Base-by-base conservation (phyloP, 2,888 invertebrate genomes). In the Megamerina dolium region DNA sequence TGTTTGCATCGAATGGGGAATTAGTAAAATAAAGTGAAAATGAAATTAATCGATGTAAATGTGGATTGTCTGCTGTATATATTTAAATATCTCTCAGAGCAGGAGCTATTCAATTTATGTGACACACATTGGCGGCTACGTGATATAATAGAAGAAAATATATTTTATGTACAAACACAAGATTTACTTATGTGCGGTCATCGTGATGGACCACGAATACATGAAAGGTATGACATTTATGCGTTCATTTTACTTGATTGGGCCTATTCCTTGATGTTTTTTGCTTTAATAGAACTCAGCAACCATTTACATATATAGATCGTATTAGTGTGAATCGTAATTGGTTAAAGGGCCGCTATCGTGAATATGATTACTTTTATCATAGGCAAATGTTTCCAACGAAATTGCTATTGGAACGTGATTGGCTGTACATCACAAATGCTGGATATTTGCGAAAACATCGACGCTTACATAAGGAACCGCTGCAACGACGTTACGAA, bases 341-440 rank as follows among this genome's bases (percentile, higher is more conserved):
- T 55, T 81, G 80, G 80, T 57, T 70, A n/a, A 66, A 63, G 35
- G 80, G 79, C 2, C 64, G 64, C 37, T 81, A 76, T 53, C 58
- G 64, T 12, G 76, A 76, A 49, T 66, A 63, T 21, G 59, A 69
- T 12, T 64, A 75, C 31, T 70, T 74, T 41, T 70, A 71, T 34
- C 70, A 73, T 37, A 59, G 59, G 5, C 63, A 62, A 32, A 76
- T 74, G 61, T 71, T 72, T 49, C 73, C 78, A 58, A 77, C 80
- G 31, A 77, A 77, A 71, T 53, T 81, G 8, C 66, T 73, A 36
- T 54, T 81, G 26, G 74, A 76, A 8, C 64, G 64, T 1, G 66
- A 76, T 16, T 58, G 58, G 21, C 52, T 81, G 1, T 81, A 79
- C 73, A 70, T 79, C 49, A 75, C 78, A 33, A 71, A 75, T 52